phyloP scores from a whole-genome alignment of 2,113 vertebrate species.

The Tachysurus fulvidraco region DNA sequence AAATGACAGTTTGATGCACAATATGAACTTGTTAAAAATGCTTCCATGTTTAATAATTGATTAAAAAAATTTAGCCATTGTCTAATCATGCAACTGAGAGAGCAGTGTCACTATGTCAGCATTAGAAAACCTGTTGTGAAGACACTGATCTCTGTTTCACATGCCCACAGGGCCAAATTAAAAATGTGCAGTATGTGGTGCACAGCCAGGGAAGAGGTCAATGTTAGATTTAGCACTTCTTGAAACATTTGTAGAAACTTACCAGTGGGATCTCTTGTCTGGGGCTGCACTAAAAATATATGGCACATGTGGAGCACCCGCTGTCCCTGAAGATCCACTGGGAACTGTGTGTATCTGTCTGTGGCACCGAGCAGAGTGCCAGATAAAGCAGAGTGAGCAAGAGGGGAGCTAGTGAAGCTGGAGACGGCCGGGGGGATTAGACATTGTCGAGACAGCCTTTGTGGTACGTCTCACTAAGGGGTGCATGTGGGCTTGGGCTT shows the following conservation, averaged over 20 bases:
- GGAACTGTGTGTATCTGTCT: constrained; percentile 41
- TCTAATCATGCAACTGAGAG: constrained; percentile 21
- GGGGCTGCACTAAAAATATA: constrained; percentile 59
- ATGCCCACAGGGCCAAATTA: constrained; percentile 56
- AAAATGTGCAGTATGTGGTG: constrained; percentile 46
- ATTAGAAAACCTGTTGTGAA: constrained; percentile 29
- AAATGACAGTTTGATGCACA: no score
- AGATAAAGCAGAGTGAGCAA: constrained; percentile 43
- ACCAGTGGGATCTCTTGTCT: constrained; percentile 52
- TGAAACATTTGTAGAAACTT: constrained; percentile 55
- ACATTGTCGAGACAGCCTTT: neutral
- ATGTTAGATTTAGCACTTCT: constrained; percentile 58
- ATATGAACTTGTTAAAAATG: neutral
- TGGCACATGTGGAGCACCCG: constrained; percentile 47
- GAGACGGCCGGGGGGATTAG: constrained; percentile 27
- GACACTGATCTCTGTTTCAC: constrained; percentile 22
- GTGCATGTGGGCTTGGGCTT: constrained; percentile 4
- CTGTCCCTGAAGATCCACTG: constrained; percentile 44
- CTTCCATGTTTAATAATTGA: neutral
- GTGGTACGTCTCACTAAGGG: constrained; percentile 13
- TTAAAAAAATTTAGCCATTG: neutral
- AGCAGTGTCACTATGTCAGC: constrained; percentile 28
- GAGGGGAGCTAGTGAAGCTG: constrained; percentile 29
- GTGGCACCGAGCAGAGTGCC: constrained; percentile 24
- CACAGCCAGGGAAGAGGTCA: constrained; percentile 50